These are phyloP conservation scores for Zygothrica quintamaculata DNA, from an alignment of 2,888 invertebrate genomes.

Conservation along the genomic window DNA sequence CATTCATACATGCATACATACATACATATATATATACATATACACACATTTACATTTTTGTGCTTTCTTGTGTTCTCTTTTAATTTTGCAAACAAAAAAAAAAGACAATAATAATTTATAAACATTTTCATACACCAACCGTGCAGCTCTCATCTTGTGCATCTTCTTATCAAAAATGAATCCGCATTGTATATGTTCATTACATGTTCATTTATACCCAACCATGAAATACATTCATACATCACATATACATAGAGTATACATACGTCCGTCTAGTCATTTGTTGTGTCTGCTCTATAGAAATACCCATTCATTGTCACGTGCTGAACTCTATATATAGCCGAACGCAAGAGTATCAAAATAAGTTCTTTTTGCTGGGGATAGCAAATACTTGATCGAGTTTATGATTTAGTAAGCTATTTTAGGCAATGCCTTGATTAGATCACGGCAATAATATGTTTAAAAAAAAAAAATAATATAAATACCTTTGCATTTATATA, in stretches of 20 bases:
- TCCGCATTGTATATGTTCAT: constrained; percentile 14
- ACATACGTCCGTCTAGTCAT: constrained; percentile 50
- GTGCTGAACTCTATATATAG: constrained; percentile 35
- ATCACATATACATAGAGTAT: constrained; percentile 25
- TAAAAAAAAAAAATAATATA: background rate
- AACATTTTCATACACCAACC: constrained; percentile 52
- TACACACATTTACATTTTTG: constrained; percentile 45
- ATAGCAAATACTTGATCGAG: constrained; percentile 64
- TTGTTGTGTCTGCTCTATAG: constrained; percentile 55
- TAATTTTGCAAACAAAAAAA: constrained; percentile 34
- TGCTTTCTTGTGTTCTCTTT: constrained; percentile 56
- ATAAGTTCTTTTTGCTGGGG: constrained; percentile 74
- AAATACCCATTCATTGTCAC: constrained; percentile 54
- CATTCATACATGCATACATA: constrained; percentile 31
- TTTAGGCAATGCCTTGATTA: constrained; percentile 49
- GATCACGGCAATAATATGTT: constrained; percentile 19
- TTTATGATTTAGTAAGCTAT: constrained; percentile 50
- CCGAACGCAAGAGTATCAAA: constrained; percentile 35
- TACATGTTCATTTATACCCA: constrained; percentile 20
- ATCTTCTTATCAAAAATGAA: constrained; percentile 32
- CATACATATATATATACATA: constrained; percentile 25
- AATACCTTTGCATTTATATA: background rate
- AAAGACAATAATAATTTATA: no score
- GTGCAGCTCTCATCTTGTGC: constrained; percentile 53
- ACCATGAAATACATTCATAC: constrained; percentile 1